Evolutionary conservation across 2,113 vertebrate species (phyloP).

Genomic region (Tragelaphus imberbis): DNA sequence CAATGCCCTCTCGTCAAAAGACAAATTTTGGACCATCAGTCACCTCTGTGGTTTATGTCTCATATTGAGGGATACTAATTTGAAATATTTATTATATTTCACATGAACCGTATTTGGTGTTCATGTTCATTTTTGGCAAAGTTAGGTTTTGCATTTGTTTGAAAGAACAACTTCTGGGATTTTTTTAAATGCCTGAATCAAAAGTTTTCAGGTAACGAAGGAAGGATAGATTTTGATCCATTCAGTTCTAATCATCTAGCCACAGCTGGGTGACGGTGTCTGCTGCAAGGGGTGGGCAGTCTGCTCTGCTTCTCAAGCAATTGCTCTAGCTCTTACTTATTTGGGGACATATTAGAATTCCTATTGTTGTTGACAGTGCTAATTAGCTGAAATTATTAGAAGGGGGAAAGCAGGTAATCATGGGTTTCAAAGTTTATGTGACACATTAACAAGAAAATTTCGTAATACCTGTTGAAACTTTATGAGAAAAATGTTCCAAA

Average conservation of each 20-base stretch:
- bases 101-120: neutral
- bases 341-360: neutral
- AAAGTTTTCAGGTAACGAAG: neutral
- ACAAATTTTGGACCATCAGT: neutral
- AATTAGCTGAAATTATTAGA: neutral
- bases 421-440: neutral
- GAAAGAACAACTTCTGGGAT: neutral
- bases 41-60: neutral
- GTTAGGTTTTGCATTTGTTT: constrained; percentile 13
- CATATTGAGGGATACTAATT: neutral
- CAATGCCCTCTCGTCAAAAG: neutral
- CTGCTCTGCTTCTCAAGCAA: neutral
- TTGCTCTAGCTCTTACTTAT: neutral
- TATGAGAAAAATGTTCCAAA: neutral
- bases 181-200: neutral
- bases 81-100: neutral
- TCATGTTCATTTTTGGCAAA: neutral
- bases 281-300: neutral
- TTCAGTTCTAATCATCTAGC: neutral
- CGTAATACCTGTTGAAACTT: neutral
- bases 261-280: neutral
- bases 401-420: neutral
- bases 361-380: neutral
- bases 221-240: neutral
- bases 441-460: neutral